phyloP scores from a whole-genome alignment of 2,797 vertebrate species.

The Chaetodon trifasciatus region DNA sequence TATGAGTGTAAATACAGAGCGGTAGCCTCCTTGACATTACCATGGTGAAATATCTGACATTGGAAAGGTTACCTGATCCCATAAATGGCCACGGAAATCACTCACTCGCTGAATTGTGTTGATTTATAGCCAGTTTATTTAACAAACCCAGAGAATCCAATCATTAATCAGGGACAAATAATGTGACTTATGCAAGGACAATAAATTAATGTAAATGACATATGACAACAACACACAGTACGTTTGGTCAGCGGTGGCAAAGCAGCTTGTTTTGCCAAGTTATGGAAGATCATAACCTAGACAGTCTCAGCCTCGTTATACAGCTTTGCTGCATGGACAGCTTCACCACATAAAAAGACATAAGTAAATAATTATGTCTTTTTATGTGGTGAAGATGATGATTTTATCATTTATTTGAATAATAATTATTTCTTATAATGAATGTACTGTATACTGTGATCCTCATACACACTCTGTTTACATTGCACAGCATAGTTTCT shows the following conservation, averaged over 20 bases:
- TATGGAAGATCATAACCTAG: slow-evolving; percentile 4
- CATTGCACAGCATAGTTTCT: slow-evolving; percentile 2
- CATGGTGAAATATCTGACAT: not conserved
- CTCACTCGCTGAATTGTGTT: not conserved
- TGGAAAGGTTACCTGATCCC: not conserved
- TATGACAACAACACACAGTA: slow-evolving; percentile 42
- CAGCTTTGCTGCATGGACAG: not conserved
- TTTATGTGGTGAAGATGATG: not conserved
- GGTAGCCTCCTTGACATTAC: not conserved
- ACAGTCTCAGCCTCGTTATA: not conserved
- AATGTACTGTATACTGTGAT: slow-evolving; percentile 8
- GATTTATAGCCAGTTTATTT: slow-evolving; percentile 66
- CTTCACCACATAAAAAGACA: not conserved
- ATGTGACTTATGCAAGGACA: slow-evolving; percentile 37
- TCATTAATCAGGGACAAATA: slow-evolving; percentile 28
- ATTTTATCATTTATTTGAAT: slow-evolving; percentile 1
- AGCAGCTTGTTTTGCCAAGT: slow-evolving; percentile 23
- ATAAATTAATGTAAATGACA: slow-evolving; percentile 67
- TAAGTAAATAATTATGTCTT: not conserved
- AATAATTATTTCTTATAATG: not conserved
- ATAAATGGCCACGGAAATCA: slow-evolving; percentile 6
- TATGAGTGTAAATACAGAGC: slow-evolving; percentile 13
- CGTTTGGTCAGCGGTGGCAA: slow-evolving; percentile 57
- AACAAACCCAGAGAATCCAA: slow-evolving; percentile 58
- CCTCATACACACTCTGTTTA: not conserved